Evolutionary conservation across 92 coral and sea anemone species (phyloP).

Genomic region (Blastomussa wellsi): DNA sequence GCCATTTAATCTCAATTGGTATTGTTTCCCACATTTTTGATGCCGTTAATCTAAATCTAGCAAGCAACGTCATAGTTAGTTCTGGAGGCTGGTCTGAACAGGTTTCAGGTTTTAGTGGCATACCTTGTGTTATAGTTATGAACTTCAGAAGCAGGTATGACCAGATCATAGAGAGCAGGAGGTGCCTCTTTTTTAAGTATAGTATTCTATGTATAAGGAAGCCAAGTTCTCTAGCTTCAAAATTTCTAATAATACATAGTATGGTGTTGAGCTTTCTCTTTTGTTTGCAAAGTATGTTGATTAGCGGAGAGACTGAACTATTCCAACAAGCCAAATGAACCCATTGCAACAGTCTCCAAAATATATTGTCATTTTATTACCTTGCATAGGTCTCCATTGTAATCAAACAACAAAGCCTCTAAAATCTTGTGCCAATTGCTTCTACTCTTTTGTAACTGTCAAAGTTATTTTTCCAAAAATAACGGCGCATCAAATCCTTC

Average conservation of each 20-base stretch:
- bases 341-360: too few relatives aligned
- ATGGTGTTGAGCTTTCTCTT: slow-evolving; percentile 7
- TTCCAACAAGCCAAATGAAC: too few relatives aligned
- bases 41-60: slow-evolving; percentile 17
- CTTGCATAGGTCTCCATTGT: too few relatives aligned
- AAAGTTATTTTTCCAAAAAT: too few relatives aligned
- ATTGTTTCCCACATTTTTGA: slow-evolving; percentile 30
- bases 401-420: too few relatives aligned
- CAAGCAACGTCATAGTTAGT: slow-evolving; percentile 32
- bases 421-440: too few relatives aligned
- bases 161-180: slow-evolving; percentile 2
- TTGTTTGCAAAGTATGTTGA: background rate
- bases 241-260: background rate
- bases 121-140: too few relatives aligned
- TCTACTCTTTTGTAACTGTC: too few relatives aligned
- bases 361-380: too few relatives aligned
- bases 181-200: slow-evolving; percentile 14
- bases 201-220: background rate
- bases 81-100: slow-evolving; percentile 33
- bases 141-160: slow-evolving; percentile 33
- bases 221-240: background rate
- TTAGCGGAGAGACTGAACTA: too few relatives aligned
- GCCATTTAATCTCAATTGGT: slow-evolving; percentile 8
- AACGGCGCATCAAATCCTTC: too few relatives aligned
- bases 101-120: slow-evolving; percentile 40